Percentiles rank a stretch among this genome's conserved stretches.
Conservation (phyloP, 2,888 invertebrate genomes). For the Scaptomyza parva region DNA sequence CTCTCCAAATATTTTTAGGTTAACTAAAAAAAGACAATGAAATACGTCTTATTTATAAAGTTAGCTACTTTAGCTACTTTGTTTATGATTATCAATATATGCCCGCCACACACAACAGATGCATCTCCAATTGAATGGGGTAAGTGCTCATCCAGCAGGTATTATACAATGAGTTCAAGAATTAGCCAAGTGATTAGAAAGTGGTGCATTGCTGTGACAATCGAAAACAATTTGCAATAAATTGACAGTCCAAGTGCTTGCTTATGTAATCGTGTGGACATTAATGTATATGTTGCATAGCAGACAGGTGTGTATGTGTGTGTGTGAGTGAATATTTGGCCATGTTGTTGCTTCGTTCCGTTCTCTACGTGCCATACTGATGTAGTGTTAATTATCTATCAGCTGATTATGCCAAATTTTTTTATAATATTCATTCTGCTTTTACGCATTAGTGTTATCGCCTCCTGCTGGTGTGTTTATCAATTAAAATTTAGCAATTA, state of each 20-base stretch:
- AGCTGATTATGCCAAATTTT: constrained; percentile 49
- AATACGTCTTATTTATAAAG: constrained; percentile 10
- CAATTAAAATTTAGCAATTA: constrained; percentile 26
- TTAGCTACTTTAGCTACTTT: constrained; percentile 26
- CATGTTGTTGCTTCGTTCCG: constrained; percentile 10
- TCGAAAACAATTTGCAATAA: too few relatives aligned
- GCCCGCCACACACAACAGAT: constrained; percentile 15
- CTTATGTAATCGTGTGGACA: constrained; percentile 43
- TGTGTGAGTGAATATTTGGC: constrained; percentile 30
- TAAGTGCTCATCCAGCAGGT: constrained; percentile 40
- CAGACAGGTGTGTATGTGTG: constrained; percentile 3
- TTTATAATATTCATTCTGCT: constrained; percentile 12
- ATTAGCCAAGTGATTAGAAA: constrained; percentile 22
- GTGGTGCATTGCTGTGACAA: constrained; percentile 30
- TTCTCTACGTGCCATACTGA: constrained; percentile 13
- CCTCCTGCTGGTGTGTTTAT: constrained; percentile 10
- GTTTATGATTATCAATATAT: constrained; percentile 16
- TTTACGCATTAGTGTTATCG: constrained; percentile 40
- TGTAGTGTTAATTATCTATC: constrained; percentile 32
- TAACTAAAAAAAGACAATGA: constrained; percentile 32
- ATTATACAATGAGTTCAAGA: constrained; percentile 49
- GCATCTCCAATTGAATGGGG: constrained; percentile 65
- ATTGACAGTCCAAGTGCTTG: constrained; percentile 2
- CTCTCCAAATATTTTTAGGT: background rate
- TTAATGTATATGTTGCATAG: constrained; percentile 48